These are phyloP conservation scores for Atopsyche davidsoni DNA, from an alignment of 1,140 invertebrate genomes.

Conservation along the genomic window DNA sequence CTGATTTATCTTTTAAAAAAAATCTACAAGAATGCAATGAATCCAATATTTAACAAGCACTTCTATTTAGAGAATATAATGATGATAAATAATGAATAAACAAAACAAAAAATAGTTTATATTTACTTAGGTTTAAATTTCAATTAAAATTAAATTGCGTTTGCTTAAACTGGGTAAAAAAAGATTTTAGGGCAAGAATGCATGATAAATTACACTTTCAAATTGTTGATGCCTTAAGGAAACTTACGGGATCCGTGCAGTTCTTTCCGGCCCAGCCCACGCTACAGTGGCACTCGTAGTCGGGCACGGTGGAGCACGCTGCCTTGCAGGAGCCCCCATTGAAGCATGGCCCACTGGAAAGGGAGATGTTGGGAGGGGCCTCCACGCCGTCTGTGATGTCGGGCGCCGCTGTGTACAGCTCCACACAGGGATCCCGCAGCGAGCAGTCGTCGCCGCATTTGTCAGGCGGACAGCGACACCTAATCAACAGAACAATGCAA, in stretches of 20 bases:
- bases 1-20: too few species aligned
- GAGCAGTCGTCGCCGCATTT: constrained; percentile 68
- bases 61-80: too few species aligned
- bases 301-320: constrained; percentile 51
- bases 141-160: too few species aligned
- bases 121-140: too few species aligned
- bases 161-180: too few species aligned
- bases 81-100: too few species aligned
- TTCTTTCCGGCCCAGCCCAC: constrained; percentile 62
- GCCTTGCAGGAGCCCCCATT: constrained; percentile 62
- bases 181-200: too few species aligned
- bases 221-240: too few species aligned
- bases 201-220: too few species aligned
- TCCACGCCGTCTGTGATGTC: constrained; percentile 2
- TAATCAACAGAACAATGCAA: constrained; percentile 26
- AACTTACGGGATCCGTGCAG: constrained; percentile 63
- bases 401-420: constrained; percentile 12
- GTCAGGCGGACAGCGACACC: constrained; percentile 51
- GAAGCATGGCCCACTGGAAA: constrained; percentile 48
- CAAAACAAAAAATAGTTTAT: too few species aligned
- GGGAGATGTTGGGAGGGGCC: constrained; percentile 14
- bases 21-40: too few species aligned
- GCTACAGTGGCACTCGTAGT: constrained; percentile 62
- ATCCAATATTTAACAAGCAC: too few species aligned
- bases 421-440: constrained; percentile 61